These are phyloP conservation scores for Agrochola lychnidis DNA, from an alignment of 2,888 invertebrate genomes.

Conservation along the genomic window DNA sequence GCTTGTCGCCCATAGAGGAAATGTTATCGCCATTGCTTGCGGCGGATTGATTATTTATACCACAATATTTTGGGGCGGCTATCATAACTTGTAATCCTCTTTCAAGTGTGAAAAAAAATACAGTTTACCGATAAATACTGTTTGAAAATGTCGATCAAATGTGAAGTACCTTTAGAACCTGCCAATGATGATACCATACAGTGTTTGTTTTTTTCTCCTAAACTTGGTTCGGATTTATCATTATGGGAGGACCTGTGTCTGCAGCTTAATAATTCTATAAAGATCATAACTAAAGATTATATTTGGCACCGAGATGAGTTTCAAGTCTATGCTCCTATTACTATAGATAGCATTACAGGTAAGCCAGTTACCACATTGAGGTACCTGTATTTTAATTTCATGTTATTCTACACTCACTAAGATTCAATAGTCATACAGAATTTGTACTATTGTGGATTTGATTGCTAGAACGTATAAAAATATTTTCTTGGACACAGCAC, in stretches of 20 bases:
- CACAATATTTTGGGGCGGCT: neutral
- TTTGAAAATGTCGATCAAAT: slow-evolving; percentile 43
- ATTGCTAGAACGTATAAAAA: neutral
- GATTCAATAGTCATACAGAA: neutral
- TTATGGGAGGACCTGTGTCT: slow-evolving; percentile 79
- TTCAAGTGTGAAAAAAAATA: neutral
- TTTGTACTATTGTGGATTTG: neutral
- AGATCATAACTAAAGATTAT: slow-evolving; percentile 83
- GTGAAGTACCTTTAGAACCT: slow-evolving; percentile 39
- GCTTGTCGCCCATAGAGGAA: no score
- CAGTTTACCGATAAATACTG: neutral
- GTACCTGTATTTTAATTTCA: neutral
- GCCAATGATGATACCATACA: slow-evolving; percentile 93
- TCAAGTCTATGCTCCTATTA: slow-evolving; percentile 75
- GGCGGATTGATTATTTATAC: no score
- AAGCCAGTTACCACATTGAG: slow-evolving; percentile 13
- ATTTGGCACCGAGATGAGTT: slow-evolving; percentile 87
- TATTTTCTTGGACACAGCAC: neutral
- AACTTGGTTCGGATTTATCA: slow-evolving; percentile 78
- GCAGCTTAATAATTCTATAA: slow-evolving; percentile 82
- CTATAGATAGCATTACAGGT: slow-evolving; percentile 70
- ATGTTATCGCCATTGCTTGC: no score
- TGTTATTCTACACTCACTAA: neutral
- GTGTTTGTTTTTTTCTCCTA: slow-evolving; percentile 93
- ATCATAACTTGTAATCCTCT: neutral